phyloP scores from a whole-genome alignment of 2,888 invertebrate genomes.

The Melanargia galathea region DNA sequence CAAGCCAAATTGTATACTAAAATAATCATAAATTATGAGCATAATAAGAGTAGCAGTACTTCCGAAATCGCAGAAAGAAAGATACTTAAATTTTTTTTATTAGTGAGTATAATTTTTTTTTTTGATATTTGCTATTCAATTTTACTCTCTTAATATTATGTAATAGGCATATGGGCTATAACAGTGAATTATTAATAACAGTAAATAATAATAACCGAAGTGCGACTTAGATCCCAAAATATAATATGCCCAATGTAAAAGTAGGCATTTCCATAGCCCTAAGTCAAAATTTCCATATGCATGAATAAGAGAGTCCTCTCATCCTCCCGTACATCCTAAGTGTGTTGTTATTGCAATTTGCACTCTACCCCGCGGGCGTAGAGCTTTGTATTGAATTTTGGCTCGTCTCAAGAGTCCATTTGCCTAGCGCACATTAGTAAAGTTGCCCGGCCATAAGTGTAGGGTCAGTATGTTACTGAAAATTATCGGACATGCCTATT shows the following conservation, averaged over 20 bases:
- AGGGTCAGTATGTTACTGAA: constrained; percentile 52
- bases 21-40: too few relatives aligned
- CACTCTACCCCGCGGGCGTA: constrained; percentile 55
- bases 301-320: constrained; percentile 65
- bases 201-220: constrained; percentile 1
- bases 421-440: constrained; percentile 81
- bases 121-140: background rate
- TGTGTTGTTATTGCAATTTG: constrained; percentile 51
- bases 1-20: too few relatives aligned
- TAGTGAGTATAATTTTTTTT: too few relatives aligned
- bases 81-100: too few relatives aligned
- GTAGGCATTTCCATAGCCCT: constrained; percentile 53
- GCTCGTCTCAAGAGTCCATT: constrained; percentile 74
- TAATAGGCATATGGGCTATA: background rate
- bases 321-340: constrained; percentile 55
- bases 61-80: too few relatives aligned
- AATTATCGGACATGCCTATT: constrained; percentile 6
- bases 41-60: too few relatives aligned
- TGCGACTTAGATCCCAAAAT: constrained; percentile 3
- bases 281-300: constrained; percentile 72
- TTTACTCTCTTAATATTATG: background rate
- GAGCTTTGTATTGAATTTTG: constrained; percentile 60
- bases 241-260: constrained; percentile 13
- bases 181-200: constrained; percentile 3
- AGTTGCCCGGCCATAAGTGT: constrained; percentile 65